phyloP scores from a whole-genome alignment of 2,888 invertebrate species.

The Mythimna ferrago region DNA sequence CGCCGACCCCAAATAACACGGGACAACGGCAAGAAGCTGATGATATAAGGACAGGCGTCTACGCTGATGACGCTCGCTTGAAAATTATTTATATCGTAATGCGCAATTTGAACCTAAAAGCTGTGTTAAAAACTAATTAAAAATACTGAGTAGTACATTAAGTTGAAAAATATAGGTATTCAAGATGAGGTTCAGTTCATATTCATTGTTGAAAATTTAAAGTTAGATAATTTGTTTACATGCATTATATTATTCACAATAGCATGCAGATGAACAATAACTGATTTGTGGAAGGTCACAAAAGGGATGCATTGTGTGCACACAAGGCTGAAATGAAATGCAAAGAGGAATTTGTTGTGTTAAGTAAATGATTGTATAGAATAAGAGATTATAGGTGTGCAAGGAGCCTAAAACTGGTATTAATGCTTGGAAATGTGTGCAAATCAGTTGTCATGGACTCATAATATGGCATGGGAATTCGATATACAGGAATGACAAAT shows the following conservation, averaged over 20 bases:
- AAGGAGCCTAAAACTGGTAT: background rate
- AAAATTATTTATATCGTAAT: background rate
- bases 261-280: conserved; percentile 6
- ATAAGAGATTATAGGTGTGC: background rate
- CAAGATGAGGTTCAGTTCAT: background rate
- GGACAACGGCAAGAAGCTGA: no score
- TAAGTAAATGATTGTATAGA: background rate
- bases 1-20: no score
- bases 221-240: conserved; percentile 2
- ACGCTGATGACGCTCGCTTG: background rate
- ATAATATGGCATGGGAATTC: background rate
- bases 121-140: background rate
- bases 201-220: background rate
- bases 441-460: background rate
- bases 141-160: background rate
- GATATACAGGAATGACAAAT: background rate
- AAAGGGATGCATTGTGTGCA: background rate
- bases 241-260: conserved; percentile 12
- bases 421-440: background rate
- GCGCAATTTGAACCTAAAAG: background rate
- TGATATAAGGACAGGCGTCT: no score
- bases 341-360: background rate
- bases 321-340: background rate
- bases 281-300: conserved; percentile 9
- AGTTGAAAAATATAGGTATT: background rate